Percentiles rank a stretch among this genome's conserved stretches.
phyloP scores from a whole-genome alignment of 37 sponge, comb jelly and placozoan genomes.

The Chondrosia reniformis region DNA sequence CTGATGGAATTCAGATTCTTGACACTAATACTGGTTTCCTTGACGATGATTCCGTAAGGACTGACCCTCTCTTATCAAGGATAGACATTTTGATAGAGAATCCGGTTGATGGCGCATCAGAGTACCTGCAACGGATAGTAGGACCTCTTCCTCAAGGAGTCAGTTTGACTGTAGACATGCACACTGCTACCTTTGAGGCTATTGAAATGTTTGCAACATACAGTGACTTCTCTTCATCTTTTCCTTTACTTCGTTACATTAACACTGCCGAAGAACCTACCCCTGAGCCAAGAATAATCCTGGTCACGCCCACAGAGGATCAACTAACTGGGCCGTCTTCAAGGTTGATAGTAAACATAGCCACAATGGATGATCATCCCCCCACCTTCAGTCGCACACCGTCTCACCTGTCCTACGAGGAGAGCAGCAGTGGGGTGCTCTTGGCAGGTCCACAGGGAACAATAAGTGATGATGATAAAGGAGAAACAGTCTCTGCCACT shows the following conservation, averaged over 20 bases:
- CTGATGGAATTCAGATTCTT: slow-evolving; percentile 22
- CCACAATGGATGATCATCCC: background rate
- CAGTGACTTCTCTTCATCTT: background rate
- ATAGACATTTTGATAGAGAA: slow-evolving; percentile 28
- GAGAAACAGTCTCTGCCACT: background rate
- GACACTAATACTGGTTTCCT: slow-evolving; percentile 21
- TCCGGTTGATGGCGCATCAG: slow-evolving; percentile 28
- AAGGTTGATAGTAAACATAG: background rate
- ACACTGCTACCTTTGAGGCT: background rate
- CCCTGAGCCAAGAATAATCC: background rate
- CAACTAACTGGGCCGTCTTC: background rate
- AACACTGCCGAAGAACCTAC: slow-evolving; percentile 40
- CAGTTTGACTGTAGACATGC: background rate
- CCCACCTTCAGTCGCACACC: background rate
- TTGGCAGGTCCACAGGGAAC: background rate
- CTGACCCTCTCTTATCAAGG: slow-evolving; percentile 16
- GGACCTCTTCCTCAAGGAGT: slow-evolving; percentile 18
- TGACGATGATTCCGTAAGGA: slow-evolving; percentile 33
- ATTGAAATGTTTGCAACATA: slow-evolving; percentile 11
- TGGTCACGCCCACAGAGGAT: background rate
- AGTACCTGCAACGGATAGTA: background rate
- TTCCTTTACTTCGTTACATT: slow-evolving; percentile 16
- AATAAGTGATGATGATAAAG: background rate
- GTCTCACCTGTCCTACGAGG: background rate
- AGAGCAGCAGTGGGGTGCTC: background rate